A percentile compares a stretch with the other conserved stretches of the same genome.
Evolutionary conservation across 2,113 vertebrate species (phyloP).

Genomic region (Hippocampus comes): DNA sequence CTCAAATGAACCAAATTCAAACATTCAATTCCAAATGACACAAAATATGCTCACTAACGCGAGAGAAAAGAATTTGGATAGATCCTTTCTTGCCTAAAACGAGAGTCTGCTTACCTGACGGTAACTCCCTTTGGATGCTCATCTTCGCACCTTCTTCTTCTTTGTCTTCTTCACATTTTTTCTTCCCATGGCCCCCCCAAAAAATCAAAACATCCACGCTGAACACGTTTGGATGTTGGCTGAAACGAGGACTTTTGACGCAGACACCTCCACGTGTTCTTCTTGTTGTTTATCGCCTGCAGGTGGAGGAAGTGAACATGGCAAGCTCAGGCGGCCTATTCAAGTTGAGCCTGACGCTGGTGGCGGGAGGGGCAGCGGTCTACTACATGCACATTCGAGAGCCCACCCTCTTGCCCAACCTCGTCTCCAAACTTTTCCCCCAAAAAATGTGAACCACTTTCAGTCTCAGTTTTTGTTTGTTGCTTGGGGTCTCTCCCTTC

Average conservation of each 20-base stretch:
- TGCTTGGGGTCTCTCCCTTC: no score
- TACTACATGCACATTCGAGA: conserved; percentile 48
- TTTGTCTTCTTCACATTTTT: background rate
- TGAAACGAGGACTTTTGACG: background rate
- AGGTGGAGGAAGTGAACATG: conserved; percentile 17
- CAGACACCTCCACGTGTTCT: background rate
- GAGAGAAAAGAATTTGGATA: no score
- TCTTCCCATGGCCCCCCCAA: background rate
- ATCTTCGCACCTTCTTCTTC: background rate
- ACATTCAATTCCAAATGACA: no score
- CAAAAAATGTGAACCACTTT: background rate
- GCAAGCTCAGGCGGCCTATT: conserved; percentile 27
- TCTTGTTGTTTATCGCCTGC: background rate
- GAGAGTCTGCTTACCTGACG: background rate
- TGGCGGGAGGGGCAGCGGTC: conserved; percentile 34
- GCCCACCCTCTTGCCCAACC: conserved; percentile 31
- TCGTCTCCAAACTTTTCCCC: conserved; percentile 34
- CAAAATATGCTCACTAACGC: no score
- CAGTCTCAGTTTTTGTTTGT: background rate
- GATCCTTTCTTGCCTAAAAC: background rate
- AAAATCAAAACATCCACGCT: background rate
- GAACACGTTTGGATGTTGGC: background rate
- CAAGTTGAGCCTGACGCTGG: conserved; percentile 38
- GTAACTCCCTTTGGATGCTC: background rate
- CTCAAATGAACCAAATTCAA: no score